Conservation (phyloP, 2,113 vertebrate genomes). For the Chrysemys picta region DNA sequence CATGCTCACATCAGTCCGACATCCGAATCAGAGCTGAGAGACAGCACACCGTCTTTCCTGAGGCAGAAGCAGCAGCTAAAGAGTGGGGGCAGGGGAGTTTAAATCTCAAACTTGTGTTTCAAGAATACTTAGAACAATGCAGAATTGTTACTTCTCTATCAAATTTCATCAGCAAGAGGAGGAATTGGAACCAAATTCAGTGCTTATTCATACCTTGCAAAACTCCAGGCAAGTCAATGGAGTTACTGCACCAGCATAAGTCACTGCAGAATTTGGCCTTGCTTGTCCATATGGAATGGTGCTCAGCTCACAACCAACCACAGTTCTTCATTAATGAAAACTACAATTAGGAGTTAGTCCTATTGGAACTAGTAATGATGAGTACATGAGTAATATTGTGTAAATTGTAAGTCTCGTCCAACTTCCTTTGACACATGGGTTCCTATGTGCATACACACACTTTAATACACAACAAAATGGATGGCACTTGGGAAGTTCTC, state of each 20-base stretch:
- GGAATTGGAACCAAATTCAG: neutral
- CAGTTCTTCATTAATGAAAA: neutral
- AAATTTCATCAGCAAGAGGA: neutral
- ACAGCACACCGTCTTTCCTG: neutral
- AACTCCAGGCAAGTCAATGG: constrained; percentile 16
- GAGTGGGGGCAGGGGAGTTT: neutral
- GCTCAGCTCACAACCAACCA: neutral
- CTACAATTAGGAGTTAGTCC: no score
- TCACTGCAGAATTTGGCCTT: neutral
- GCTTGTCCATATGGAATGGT: neutral
- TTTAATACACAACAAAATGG: neutral
- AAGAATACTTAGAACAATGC: neutral
- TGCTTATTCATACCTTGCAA: neutral
- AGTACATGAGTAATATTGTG: neutral
- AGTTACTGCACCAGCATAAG: neutral
- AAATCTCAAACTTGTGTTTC: neutral
- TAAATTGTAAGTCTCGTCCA: neutral
- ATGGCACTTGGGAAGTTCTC: neutral
- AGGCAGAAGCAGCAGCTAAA: neutral
- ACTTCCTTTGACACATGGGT: neutral
- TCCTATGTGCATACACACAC: neutral
- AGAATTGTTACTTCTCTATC: neutral
- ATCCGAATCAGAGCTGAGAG: neutral
- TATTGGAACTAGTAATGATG: neutral
- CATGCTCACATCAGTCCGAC: neutral